Conservation (phyloP, 1,140 invertebrate genomes). For the Phortica variegata region DNA sequence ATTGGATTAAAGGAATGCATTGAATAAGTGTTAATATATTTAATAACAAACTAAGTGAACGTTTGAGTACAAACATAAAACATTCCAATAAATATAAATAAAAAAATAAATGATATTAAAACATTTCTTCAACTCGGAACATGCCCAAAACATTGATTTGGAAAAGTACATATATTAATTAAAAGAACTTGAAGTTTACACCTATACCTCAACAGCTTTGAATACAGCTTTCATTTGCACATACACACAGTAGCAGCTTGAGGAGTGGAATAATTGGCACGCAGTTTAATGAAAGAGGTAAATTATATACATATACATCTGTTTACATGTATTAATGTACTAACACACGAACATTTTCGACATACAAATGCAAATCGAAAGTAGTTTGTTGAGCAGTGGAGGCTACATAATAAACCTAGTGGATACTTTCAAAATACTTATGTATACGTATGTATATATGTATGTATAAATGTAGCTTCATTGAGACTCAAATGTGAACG, state of each 20-base stretch:
- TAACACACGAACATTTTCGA: conserved; percentile 17
- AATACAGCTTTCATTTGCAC: conserved; percentile 22
- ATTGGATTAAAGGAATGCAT: too few relatives aligned
- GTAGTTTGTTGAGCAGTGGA: not conserved
- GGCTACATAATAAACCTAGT: too few relatives aligned
- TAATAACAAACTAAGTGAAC: too few relatives aligned
- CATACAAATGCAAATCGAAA: conserved; percentile 26
- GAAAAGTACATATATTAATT: conserved; percentile 13
- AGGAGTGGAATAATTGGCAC: too few relatives aligned
- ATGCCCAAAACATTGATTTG: conserved; percentile 3
- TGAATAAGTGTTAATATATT: too few relatives aligned
- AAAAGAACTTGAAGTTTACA: not conserved
- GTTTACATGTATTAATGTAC: conserved; percentile 4
- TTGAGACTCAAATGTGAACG: conserved; percentile 10
- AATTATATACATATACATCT: not conserved
- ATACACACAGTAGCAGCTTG: conserved; percentile 6
- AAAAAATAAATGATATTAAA: too few relatives aligned
- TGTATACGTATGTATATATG: conserved; percentile 5
- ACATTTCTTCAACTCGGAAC: too few relatives aligned
- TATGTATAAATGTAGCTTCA: conserved; percentile 4
- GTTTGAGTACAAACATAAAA: too few relatives aligned
- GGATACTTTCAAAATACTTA: conserved; percentile 12
- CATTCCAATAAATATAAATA: too few relatives aligned
- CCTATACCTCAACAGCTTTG: conserved; percentile 4
- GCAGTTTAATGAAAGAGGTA: not conserved